Evolutionary conservation across 2,888 invertebrate species (phyloP).

Genomic region (Leuctra nigra): DNA sequence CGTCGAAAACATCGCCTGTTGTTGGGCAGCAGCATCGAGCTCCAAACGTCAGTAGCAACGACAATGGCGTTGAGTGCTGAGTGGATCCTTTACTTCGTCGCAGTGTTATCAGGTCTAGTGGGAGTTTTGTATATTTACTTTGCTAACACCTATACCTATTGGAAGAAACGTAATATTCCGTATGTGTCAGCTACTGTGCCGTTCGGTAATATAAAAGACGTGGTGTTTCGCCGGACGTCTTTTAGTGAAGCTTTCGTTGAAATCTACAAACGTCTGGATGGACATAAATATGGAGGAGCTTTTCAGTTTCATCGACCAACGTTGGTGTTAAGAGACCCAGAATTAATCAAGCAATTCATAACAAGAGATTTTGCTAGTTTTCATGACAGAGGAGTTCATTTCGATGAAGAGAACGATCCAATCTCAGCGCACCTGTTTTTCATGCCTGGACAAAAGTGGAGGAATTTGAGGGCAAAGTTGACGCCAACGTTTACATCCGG

Average conservation of each 20-base stretch:
- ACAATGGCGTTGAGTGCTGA: too few relatives aligned
- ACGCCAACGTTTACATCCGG: slow-evolving; percentile 49
- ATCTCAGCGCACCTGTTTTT: slow-evolving; percentile 41
- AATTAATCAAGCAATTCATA: slow-evolving; percentile 16
- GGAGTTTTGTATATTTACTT: too few relatives aligned
- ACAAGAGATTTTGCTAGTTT: slow-evolving; percentile 20
- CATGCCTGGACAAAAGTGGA: slow-evolving; percentile 47
- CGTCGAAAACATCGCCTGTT: too few relatives aligned
- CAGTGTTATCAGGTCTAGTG: too few relatives aligned
- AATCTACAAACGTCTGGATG: slow-evolving; percentile 44
- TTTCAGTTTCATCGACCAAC: slow-evolving; percentile 37
- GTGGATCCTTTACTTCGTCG: too few relatives aligned
- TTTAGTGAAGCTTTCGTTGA: slow-evolving; percentile 56
- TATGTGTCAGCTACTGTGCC: slow-evolving; percentile 51
- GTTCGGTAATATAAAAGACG: slow-evolving; percentile 53
- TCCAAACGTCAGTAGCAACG: too few relatives aligned
- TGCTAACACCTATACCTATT: slow-evolving; percentile 39
- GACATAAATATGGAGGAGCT: slow-evolving; percentile 36
- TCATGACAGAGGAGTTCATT: slow-evolving; percentile 16
- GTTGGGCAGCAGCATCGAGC: too few relatives aligned
- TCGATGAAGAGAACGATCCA: slow-evolving; percentile 37
- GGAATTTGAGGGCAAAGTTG: slow-evolving; percentile 43
- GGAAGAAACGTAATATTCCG: slow-evolving; percentile 51
- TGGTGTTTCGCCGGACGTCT: slow-evolving; percentile 48
- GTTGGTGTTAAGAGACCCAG: slow-evolving; percentile 35